Evolutionary conservation across 1,140 invertebrate genomes (phyloP), one percentile per base, ranked within the genome.

Genomic region (Lethocerus indicus): DNA sequence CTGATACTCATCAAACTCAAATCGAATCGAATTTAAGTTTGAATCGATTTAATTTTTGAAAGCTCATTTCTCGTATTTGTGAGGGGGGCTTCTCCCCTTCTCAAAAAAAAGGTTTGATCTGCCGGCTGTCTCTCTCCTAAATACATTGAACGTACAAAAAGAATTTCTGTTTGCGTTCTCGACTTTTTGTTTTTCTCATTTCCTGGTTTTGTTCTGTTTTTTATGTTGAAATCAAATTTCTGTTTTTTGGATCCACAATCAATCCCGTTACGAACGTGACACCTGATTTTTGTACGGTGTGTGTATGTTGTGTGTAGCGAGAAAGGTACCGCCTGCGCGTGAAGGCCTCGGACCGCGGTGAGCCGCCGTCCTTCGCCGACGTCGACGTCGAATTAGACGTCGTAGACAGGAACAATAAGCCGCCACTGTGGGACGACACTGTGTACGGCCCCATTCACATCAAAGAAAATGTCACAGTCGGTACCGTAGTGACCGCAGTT

Each of bases 341-440:
- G 68, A 83, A 83, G 69, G 89, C 89, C 67, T 87, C 83, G 63
- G 89, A 94, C 77, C 78, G 79, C 71, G 89, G 89, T 66, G 77
- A 73, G 66, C 80, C 83, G 67, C 80, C 81, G 65, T 83, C 85
- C 64, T 81, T 76, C 70, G 87, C 88, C 68, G 85, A 90, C 71
- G 89, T 92, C 70, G 87, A 92, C 71, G 86, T 92, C 73, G 84
- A 89, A 69, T 84, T 94, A 80, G 87, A 90, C 76, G 87, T 94
- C 71, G 87, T 94, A 74, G 87, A 92, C 79, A 83, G 87, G 72
- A 90, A 91, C 79, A 92, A 91, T 82, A 92, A 92, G 77, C 88
- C 89, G 67, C 89, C 89, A 69, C 76, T 90, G 67, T 94, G 88
- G 88, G 86, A 92, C 75, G 75, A 77, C 70, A 78, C 74, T 71